These are phyloP conservation scores for Leucosticte australis DNA, from an alignment of 2,113 vertebrate species.

Conservation along the genomic window DNA sequence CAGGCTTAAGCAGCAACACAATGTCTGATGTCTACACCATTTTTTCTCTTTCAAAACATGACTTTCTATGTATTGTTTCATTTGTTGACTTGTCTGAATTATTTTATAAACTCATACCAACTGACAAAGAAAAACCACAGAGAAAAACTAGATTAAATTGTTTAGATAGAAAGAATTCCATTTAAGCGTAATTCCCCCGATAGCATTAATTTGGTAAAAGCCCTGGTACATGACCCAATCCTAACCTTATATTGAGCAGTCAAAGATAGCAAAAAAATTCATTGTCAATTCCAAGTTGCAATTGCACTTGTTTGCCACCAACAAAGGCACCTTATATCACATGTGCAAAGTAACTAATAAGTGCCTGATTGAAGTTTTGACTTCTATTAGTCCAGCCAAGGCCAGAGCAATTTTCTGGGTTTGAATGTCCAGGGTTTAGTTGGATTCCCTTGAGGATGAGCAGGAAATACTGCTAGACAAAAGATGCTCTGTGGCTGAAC, in stretches of 20 bases:
- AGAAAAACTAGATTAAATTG: constrained; percentile 42
- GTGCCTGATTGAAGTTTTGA: constrained; percentile 73
- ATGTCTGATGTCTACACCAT: background rate
- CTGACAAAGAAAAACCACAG: constrained; percentile 17
- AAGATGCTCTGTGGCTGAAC: constrained; percentile 23
- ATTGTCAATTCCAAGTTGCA: constrained; percentile 60
- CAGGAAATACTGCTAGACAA: constrained; percentile 60
- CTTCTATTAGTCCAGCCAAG: constrained; percentile 69
- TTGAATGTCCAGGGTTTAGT: constrained; percentile 56
- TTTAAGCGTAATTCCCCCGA: constrained; percentile 60
- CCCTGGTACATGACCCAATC: constrained; percentile 64
- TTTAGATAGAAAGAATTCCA: constrained; percentile 68
- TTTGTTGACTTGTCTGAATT: constrained; percentile 40
- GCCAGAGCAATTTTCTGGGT: constrained; percentile 68
- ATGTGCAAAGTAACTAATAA: constrained; percentile 70
- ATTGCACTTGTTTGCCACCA: constrained; percentile 61
- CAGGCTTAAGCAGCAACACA: background rate
- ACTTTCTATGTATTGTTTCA: constrained; percentile 41
- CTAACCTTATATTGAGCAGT: constrained; percentile 72
- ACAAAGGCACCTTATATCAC: constrained; percentile 32
- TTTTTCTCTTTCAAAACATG: constrained; percentile 15
- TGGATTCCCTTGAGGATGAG: constrained; percentile 50
- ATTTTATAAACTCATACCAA: constrained; percentile 20
- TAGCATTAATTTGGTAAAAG: constrained; percentile 75
- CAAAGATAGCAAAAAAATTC: constrained; percentile 66